Conservation (phyloP, 2,888 invertebrate genomes). For the Gymnoscelis rufifasciata region DNA sequence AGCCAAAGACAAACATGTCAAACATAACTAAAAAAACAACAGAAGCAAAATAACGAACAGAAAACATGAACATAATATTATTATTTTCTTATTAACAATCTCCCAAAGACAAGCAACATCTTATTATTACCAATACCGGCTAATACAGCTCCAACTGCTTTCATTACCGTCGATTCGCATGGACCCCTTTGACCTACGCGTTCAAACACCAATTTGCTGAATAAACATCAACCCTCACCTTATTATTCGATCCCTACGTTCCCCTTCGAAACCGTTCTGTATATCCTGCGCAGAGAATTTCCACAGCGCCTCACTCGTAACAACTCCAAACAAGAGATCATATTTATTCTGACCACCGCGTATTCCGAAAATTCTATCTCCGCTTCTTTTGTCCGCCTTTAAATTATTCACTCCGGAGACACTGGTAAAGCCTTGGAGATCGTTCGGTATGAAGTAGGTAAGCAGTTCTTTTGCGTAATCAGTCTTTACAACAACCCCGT, state of each 20-base stretch:
- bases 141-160: conserved; percentile 37
- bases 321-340: conserved; percentile 94
- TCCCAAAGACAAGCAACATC: conserved; percentile 24
- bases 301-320: conserved; percentile 94
- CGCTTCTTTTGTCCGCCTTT: conserved; percentile 81
- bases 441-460: conserved; percentile 84
- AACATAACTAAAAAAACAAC: no score
- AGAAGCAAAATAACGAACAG: no score
- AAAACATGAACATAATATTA: conserved; percentile 19
- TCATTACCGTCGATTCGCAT: conserved; percentile 47
- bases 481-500: conserved; percentile 94
- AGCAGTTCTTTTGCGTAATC: conserved; percentile 90
- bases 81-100: conserved; percentile 12
- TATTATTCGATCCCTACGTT: conserved; percentile 91
- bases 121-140: conserved; percentile 31
- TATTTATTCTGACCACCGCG: conserved; percentile 82
- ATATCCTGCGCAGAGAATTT: conserved; percentile 92
- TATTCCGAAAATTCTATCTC: conserved; percentile 80
- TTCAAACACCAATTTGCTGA: conserved; percentile 65
- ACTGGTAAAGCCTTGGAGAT: conserved; percentile 81
- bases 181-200: conserved; percentile 37
- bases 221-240: conserved; percentile 70
- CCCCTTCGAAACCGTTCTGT: conserved; percentile 92
- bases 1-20: no score
- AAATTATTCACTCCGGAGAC: conserved; percentile 78